Base-by-base conservation (phyloP, 2,888 invertebrate species). In the Aproaerema taeniolella region DNA sequence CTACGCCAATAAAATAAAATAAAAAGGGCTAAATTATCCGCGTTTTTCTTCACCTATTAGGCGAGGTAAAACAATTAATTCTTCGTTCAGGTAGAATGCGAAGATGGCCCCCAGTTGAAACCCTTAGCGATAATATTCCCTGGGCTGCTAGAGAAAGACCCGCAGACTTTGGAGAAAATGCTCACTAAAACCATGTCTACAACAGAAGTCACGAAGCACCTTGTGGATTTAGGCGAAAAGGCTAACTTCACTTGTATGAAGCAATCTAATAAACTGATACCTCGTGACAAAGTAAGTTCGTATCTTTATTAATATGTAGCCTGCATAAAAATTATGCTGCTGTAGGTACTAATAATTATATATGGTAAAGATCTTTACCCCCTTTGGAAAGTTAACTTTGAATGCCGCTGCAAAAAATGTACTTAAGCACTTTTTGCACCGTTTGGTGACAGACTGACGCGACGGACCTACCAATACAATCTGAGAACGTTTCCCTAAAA, bases 191-290 rank as follows among this genome's bases (percentile, higher is more conserved):
- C 60, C 2, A 80, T 83, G 75, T 83, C 82, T 2, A 83, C 82
- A 7, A 81, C 81, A 9, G 82, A 83, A 63, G 77, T 83, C 9
- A 82, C 82, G 1, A 73, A 66, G 41, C 76, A 77, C 55, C 61
- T 83, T 42, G 75, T 83, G 12, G 65, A 75, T 45, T 62, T 78
- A 14, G 79, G 79, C 0, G 73, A 81, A 53, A 82, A 82, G 55
- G 82, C 82, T 2, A 75, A 80, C 50, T 81, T 80, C 44, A 64
- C 68, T 2, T 77, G 73, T 37, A 78, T 83, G 78, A 82, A 80
- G 58, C 80, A 81, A 57, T 65, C 80, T 3, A 65, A 69, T 42
- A 67, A 77, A 2, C 57, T 83, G 15, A 79, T 83, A 43, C 81
- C 80, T 12, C 62, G 55, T 31, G 74, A 78, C 24, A 81, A 79